A percentile compares a stretch with the other conserved stretches of the same genome.
phyloP scores from a whole-genome alignment of 2,797 vertebrate genomes.

The Anguilla megastoma region DNA sequence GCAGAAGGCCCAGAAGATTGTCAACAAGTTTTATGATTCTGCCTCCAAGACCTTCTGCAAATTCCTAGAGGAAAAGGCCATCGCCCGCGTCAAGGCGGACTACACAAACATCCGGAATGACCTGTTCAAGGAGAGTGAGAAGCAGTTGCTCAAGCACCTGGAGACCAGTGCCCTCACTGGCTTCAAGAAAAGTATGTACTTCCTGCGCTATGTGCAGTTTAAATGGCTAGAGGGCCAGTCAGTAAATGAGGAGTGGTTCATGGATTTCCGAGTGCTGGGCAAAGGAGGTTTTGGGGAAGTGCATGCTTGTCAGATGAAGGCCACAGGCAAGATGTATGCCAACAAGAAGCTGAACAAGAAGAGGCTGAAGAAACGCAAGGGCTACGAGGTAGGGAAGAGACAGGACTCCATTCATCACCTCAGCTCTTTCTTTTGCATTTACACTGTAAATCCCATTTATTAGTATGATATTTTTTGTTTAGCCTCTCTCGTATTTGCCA shows the following conservation, averaged over 20 bases:
- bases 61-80: constrained; percentile 73
- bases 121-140: constrained; percentile 73
- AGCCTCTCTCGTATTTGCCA: not conserved
- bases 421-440: not conserved
- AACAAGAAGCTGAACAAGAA: constrained; percentile 81
- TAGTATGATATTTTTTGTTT: not conserved
- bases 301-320: constrained; percentile 64
- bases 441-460: not conserved
- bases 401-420: not conserved
- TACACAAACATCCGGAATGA: constrained; percentile 63
- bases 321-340: constrained; percentile 79
- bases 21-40: constrained; percentile 71
- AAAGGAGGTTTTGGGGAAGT: constrained; percentile 46
- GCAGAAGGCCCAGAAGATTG: constrained; percentile 71
- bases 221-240: constrained; percentile 75
- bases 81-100: constrained; percentile 72
- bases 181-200: constrained; percentile 74
- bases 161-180: constrained; percentile 52
- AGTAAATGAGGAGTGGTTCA: constrained; percentile 75
- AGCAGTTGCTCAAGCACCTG: constrained; percentile 69
- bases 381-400: constrained; percentile 65
- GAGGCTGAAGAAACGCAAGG: constrained; percentile 75
- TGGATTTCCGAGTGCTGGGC: constrained; percentile 76
- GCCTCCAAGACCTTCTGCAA: constrained; percentile 70
- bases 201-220: constrained; percentile 74